Evolutionary conservation across 92 coral and sea anemone genomes (phyloP), one percentile per base, ranked within the genome.

Genomic region (Palythoa grandiflora): DNA sequence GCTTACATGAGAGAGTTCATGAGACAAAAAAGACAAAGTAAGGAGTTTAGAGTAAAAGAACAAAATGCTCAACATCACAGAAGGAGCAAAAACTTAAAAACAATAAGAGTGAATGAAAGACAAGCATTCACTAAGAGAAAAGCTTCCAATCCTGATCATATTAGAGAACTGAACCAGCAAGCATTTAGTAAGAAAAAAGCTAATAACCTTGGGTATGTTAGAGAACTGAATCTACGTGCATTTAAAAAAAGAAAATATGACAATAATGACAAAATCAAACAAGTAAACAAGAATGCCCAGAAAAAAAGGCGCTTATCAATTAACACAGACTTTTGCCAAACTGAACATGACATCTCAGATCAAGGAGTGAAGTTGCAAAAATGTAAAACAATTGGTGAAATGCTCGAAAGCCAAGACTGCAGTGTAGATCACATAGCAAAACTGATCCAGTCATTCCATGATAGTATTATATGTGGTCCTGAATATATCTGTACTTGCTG

Each of bases 1-100:
- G 88, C 84, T 76, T 65, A 83, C 35, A 83, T 63, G 89, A 89
- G 76, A 77, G 86, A 89, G 72, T 89, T 17, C 35, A 88, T 88
- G 60, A 81, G 44, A 83, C 75, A 54, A 54, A 88, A 73, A 87
- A 85, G 79, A 14, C 53, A 70, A 85, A 85, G 55, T 77, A 70
- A 70, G 37, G 79, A 77, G 54, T 77, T 60, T 68, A 87, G 90
- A 87, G 73, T 71, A 36, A 73, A 90, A 51, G 77, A 90, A 21
- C 60, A 83, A 14, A 77, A 28, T 52, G 90, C 87, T 87, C 75
- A 61, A 79, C 88, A 84, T 37, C 12, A 71, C 63, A 90, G 73
- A 71, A 71, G 47, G 75, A 38, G n/a, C n/a, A 28, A 14, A 71
- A 71, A 14, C 44, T 47, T 38, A 16, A 38, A 72, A 16, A 38